Percentiles rank a stretch among this genome's conserved stretches.
Evolutionary conservation across 2,113 vertebrate genomes (phyloP).

Genomic region (Gymnobelideus leadbeateri): DNA sequence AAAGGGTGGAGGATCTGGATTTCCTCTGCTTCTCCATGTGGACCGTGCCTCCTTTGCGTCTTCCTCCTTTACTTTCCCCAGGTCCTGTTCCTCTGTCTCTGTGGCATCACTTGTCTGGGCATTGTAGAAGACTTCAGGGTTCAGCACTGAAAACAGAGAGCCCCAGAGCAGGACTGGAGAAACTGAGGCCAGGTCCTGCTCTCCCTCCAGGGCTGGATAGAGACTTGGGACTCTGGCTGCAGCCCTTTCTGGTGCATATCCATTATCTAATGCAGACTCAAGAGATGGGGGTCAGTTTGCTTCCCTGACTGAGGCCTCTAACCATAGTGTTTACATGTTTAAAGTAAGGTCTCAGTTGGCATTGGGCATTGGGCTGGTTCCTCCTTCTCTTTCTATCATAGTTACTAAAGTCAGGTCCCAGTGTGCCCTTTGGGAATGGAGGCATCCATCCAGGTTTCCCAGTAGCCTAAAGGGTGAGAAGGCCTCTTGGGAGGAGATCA

Average conservation of each 20-base stretch:
- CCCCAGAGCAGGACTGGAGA: background rate
- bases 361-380: background rate
- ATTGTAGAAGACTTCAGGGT: background rate
- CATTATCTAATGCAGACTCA: constrained; percentile 58
- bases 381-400: background rate
- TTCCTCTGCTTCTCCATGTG: background rate
- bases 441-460: background rate
- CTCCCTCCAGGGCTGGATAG: background rate
- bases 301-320: constrained; percentile 26
- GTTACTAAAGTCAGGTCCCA: background rate
- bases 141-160: background rate
- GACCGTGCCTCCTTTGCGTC: background rate
- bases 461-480: background rate
- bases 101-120: background rate
- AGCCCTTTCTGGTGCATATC: background rate
- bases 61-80: background rate
- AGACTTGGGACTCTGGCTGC: background rate
- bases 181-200: background rate
- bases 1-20: background rate
- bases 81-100: background rate
- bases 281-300: constrained; percentile 46
- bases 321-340: background rate
- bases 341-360: background rate
- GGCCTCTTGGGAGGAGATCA: background rate
- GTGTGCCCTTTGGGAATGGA: background rate